These are phyloP conservation scores for Bellardia pandia DNA, from an alignment of 2,888 invertebrate species.

Conservation along the genomic window DNA sequence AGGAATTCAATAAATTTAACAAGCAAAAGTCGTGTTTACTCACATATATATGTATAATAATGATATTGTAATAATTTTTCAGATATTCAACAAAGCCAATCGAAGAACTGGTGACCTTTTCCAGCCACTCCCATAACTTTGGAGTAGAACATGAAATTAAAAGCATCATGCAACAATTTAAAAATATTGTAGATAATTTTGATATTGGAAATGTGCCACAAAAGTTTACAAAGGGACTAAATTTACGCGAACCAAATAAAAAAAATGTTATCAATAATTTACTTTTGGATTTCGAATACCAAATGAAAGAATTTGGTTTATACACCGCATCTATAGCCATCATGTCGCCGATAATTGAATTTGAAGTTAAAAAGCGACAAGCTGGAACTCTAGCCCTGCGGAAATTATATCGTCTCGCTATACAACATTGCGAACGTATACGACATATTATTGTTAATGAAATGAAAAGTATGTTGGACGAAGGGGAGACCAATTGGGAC, in stretches of 20 bases:
- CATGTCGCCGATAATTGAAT: constrained; percentile 86
- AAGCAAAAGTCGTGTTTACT: neutral
- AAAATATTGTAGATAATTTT: constrained; percentile 68
- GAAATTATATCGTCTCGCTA: constrained; percentile 77
- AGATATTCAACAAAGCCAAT: constrained; percentile 86
- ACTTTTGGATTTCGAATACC: constrained; percentile 84
- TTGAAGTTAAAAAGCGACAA: constrained; percentile 87
- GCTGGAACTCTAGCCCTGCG: constrained; percentile 84
- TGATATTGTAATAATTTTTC: constrained; percentile 61
- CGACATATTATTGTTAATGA: constrained; percentile 85
- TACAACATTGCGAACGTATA: constrained; percentile 83
- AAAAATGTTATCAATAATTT: constrained; percentile 85
- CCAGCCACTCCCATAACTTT: constrained; percentile 40
- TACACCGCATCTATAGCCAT: constrained; percentile 87
- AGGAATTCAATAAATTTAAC: too few species aligned
- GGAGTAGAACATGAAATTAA: constrained; percentile 58
- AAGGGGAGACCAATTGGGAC: constrained; percentile 75
- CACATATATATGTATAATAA: too few species aligned
- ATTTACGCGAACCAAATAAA: constrained; percentile 81
- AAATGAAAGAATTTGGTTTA: constrained; percentile 85
- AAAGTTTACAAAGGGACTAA: constrained; percentile 76
- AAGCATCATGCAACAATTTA: constrained; percentile 56
- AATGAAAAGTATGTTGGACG: constrained; percentile 81
- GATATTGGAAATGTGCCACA: constrained; percentile 76
- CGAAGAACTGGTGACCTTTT: constrained; percentile 82